phyloP scores from a whole-genome alignment of 2,797 vertebrate genomes.

The Ptychobarbus kaznakovi region DNA sequence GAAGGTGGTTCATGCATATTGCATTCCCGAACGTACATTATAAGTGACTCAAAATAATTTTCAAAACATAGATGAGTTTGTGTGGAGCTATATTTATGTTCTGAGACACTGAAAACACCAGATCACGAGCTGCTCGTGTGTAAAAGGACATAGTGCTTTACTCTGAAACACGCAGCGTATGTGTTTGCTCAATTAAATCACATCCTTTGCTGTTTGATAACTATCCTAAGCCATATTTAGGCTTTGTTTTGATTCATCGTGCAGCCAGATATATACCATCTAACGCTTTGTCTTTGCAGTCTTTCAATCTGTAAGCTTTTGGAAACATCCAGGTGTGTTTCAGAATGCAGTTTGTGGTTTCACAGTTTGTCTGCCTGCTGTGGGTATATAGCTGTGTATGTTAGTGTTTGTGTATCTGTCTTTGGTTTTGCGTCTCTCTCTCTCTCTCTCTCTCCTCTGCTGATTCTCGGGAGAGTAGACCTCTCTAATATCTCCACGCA shows the following conservation, averaged over 20 bases:
- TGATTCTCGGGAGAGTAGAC: conserved; percentile 28
- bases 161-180: background rate
- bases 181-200: background rate
- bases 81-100: background rate
- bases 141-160: background rate
- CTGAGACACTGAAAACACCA: background rate
- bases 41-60: background rate
- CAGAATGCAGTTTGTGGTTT: conserved; percentile 41
- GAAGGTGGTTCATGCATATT: background rate
- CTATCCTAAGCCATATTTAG: background rate
- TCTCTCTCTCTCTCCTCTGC: conserved; percentile 13
- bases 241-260: background rate
- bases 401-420: conserved; percentile 4
- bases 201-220: background rate
- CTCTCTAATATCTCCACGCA: conserved; percentile 53
- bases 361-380: background rate
- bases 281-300: background rate
- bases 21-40: background rate
- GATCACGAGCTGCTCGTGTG: background rate
- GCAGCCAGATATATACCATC: background rate
- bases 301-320: background rate
- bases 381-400: conserved; percentile 16
- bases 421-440: conserved; percentile 8
- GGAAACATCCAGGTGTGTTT: conserved; percentile 40
- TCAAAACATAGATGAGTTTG: background rate